Evolutionary conservation across 1,140 invertebrate species (phyloP).

Genomic region (Cydia pomonella): DNA sequence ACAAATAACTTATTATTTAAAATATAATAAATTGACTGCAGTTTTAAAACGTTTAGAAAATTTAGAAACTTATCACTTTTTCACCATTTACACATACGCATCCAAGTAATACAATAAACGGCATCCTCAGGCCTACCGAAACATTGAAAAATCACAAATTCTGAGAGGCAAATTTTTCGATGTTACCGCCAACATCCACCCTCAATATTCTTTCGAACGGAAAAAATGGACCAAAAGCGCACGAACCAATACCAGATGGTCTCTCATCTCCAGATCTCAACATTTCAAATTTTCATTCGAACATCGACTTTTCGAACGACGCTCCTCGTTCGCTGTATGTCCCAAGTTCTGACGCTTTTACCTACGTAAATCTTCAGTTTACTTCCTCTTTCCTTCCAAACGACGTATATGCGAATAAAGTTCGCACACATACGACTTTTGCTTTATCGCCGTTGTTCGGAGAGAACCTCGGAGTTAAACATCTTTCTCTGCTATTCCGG

Average conservation of each 20-base stretch:
- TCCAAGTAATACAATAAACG: too few relatives aligned
- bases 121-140: too few relatives aligned
- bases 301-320: neutral
- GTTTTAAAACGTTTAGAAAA: too few relatives aligned
- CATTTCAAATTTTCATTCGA: neutral
- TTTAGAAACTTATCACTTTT: too few relatives aligned
- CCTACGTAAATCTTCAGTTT: neutral
- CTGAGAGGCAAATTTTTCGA: too few relatives aligned
- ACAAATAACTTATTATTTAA: too few relatives aligned
- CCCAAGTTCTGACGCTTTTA: neutral
- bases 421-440: neutral
- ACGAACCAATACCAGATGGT: neutral
- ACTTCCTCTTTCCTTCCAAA: neutral
- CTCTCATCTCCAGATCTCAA: too few relatives aligned
- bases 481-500: constrained; percentile 6
- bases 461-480: neutral
- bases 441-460: neutral
- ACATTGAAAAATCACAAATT: too few relatives aligned
- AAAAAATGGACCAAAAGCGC: neutral
- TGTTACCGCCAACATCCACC: too few relatives aligned
- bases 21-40: too few relatives aligned
- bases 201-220: neutral
- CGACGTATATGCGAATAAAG: neutral
- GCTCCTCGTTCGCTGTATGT: neutral
- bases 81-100: too few relatives aligned